Percentiles rank a stretch among this genome's conserved stretches.
These are phyloP conservation scores for Lithophane leautieri DNA, from an alignment of 2,888 invertebrate species.

Conservation along the genomic window DNA sequence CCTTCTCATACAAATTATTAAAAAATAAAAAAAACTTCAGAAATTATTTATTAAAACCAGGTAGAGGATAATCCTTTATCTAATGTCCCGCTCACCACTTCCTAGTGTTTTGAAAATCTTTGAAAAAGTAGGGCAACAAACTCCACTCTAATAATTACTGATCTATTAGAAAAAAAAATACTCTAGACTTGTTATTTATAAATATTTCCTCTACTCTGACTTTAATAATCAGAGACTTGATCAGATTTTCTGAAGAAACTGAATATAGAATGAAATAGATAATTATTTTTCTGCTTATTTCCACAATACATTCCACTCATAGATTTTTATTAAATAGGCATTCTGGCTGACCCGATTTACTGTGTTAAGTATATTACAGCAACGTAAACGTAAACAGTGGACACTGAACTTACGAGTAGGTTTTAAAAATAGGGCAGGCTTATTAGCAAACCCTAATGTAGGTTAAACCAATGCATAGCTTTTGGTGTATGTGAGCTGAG, in stretches of 20 bases:
- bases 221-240: neutral
- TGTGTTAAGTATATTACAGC: neutral
- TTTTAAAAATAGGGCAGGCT: neutral
- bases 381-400: neutral
- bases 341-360: neutral
- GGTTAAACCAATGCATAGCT: conserved; percentile 36
- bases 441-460: conserved; percentile 7
- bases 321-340: neutral
- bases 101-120: neutral
- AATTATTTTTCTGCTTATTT: neutral
- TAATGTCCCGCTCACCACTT: neutral
- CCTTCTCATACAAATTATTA: neutral
- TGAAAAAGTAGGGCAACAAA: neutral
- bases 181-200: neutral
- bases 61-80: neutral
- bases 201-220: no score
- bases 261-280: neutral
- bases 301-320: neutral
- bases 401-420: neutral
- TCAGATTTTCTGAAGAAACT: neutral
- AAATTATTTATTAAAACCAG: neutral
- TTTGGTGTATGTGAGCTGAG: conserved; percentile 25
- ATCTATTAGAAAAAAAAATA: neutral
- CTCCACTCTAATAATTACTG: no score
- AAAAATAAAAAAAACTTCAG: neutral